Evolutionary conservation across 1,140 invertebrate genomes (phyloP), one percentile per base, ranked within the genome.

Genomic region (Listronotus bonariensis): DNA sequence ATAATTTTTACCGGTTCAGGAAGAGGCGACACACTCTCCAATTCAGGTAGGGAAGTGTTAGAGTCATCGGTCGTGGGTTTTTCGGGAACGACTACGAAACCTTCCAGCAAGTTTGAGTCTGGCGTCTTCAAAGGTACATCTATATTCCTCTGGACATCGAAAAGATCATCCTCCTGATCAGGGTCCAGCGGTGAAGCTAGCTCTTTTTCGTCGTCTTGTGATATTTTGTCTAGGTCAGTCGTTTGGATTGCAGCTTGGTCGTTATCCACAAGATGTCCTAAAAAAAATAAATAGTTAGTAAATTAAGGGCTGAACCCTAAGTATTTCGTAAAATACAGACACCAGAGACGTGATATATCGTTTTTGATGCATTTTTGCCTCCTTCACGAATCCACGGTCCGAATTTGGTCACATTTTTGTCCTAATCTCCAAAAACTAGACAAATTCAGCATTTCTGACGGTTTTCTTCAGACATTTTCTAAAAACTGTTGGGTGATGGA

Each of bases 191-290:
- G 71, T 8, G 69, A 73, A 10, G 66, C 68, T 38, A 74, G 40
- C 55, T 71, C 70, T 55, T 75, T 75, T 38, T 73, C 73, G 38
- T 74, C 71, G 45, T 72, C 70, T 45, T 74, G 64, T 5, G 53
- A 53, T 43, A 60, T 53, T 61, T 68, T 72, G 62, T 75, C 74
- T 38, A 75, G 60, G 53, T 74, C 74, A 6, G 72, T 74, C 17
- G 63, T 68, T 57, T 72, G 69, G 46, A 73, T 65, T 26, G 49
- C 56, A 34, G 61, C 56, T 38, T 72, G 48, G 20, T 70, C 71
- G 43, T 70, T 72, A 60, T 72, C 63, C 0, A 64, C 11, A 26
- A 41, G 34, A 0, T 38, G 6, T 48, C 41, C 15, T 36, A 8
- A 9, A 36, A 36, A 36, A 36, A 36, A n/a, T n/a, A n/a, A n/a